These are phyloP conservation scores for Corythornis madagascariensis DNA, from an alignment of 2,113 vertebrate species.

Conservation along the genomic window DNA sequence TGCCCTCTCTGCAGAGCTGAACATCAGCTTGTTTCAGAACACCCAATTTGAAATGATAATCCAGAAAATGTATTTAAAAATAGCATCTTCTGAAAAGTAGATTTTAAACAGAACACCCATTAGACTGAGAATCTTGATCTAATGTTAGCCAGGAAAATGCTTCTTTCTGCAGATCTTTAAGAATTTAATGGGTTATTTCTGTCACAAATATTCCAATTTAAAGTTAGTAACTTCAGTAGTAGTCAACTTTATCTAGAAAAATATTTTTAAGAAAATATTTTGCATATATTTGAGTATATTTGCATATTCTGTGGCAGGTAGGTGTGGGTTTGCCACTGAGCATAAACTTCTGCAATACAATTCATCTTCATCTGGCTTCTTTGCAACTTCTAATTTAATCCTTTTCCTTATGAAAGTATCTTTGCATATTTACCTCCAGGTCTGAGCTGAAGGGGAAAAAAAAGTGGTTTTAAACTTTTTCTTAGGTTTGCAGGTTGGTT, in stretches of 20 bases:
- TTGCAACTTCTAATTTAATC: neutral
- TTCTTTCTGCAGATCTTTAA: neutral
- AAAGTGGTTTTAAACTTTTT: neutral
- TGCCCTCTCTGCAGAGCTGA: neutral
- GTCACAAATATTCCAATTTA: neutral
- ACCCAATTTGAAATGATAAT: neutral
- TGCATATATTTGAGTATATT: neutral
- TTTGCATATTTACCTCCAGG: neutral
- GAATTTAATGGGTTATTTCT: neutral
- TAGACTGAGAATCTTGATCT: neutral
- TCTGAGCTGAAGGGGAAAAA: neutral
- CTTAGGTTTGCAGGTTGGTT: rapidly evolving
- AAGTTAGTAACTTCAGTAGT: neutral
- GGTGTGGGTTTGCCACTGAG: neutral
- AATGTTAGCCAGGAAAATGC: neutral
- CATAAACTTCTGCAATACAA: neutral
- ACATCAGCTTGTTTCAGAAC: neutral
- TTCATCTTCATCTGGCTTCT: neutral
- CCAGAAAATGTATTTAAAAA: neutral
- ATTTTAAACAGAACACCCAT: neutral
- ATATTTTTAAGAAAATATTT: neutral
- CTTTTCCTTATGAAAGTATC: neutral
- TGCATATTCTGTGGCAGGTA: neutral
- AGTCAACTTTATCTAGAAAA: neutral
- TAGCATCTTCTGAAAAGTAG: neutral